Percentiles rank a stretch among this genome's conserved stretches.
Conservation (phyloP, 1,140 invertebrate genomes). For the Musca domestica region DNA sequence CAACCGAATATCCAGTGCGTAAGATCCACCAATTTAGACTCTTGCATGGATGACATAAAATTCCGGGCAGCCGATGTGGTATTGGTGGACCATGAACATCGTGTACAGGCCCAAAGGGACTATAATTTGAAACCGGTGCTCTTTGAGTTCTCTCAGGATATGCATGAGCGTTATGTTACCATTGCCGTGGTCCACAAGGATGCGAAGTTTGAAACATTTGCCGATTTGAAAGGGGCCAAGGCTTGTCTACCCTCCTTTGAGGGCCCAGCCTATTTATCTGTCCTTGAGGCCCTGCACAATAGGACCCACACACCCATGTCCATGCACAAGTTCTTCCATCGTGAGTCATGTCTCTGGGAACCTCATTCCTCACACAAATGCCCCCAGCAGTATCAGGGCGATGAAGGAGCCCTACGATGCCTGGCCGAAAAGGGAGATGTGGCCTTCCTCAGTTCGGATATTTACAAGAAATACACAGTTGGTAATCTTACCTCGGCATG, state of each 20-base stretch:
- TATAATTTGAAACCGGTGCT: constrained; percentile 65
- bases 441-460: constrained; percentile 76
- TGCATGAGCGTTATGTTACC: constrained; percentile 63
- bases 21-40: constrained; percentile 54
- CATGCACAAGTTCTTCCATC: constrained; percentile 61
- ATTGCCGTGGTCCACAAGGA: constrained; percentile 69
- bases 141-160: constrained; percentile 62
- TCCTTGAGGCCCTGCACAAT: constrained; percentile 60
- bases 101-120: constrained; percentile 59
- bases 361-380: constrained; percentile 42
- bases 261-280: constrained; percentile 65
- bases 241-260: constrained; percentile 70
- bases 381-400: constrained; percentile 53
- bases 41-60: constrained; percentile 67
- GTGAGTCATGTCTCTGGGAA: constrained; percentile 61
- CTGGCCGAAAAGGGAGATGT: constrained; percentile 78
- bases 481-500: constrained; percentile 46
- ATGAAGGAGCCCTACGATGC: constrained; percentile 72
- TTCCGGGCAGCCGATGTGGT: constrained; percentile 65
- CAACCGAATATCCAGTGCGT: constrained; percentile 71
- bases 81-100: constrained; percentile 60
- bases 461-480: constrained; percentile 64
- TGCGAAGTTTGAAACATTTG: constrained; percentile 59
- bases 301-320: constrained; percentile 50
- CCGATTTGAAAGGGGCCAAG: constrained; percentile 64